Evolutionary conservation across 2,113 vertebrate genomes (phyloP).

Genomic region (Falco punctatus): DNA sequence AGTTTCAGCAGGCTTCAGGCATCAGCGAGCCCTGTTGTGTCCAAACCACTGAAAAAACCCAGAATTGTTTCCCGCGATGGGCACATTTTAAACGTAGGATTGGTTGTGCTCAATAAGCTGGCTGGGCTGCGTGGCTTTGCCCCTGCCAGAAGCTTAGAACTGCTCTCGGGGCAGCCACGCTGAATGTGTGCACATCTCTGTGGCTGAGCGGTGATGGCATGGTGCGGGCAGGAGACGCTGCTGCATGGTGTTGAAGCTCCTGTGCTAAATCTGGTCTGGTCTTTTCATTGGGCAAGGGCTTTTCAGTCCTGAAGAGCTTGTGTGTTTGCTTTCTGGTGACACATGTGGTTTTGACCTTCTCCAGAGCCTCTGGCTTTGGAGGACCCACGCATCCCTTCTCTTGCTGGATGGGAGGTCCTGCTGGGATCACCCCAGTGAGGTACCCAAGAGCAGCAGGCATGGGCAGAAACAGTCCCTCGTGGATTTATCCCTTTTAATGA

Average conservation of each 20-base stretch:
- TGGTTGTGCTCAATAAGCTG: fast-evolving
- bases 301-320: neutral
- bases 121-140: too few species aligned
- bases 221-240: neutral
- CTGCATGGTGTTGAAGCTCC: neutral
- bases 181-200: fast-evolving
- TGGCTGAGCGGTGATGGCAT: fast-evolving
- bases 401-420: neutral
- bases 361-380: neutral
- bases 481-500: neutral
- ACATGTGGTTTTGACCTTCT: neutral
- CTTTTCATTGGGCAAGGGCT: neutral
- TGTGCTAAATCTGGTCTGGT: neutral
- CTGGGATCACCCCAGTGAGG: neutral
- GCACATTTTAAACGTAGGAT: fast-evolving
- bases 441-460: fast-evolving
- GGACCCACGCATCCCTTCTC: neutral
- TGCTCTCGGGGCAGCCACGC: fast-evolving
- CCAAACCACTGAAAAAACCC: too few species aligned
- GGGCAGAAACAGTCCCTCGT: neutral
- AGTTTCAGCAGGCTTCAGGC: too few species aligned
- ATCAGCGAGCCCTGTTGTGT: fast-evolving
- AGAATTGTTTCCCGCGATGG: neutral
- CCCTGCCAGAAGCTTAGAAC: neutral
- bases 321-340: too few species aligned